A percentile compares a stretch with the other conserved stretches of the same genome.
These are phyloP conservation scores for Rotaria magnacalcarata DNA, from an alignment of 2,888 invertebrate species.

Conservation along the genomic window DNA sequence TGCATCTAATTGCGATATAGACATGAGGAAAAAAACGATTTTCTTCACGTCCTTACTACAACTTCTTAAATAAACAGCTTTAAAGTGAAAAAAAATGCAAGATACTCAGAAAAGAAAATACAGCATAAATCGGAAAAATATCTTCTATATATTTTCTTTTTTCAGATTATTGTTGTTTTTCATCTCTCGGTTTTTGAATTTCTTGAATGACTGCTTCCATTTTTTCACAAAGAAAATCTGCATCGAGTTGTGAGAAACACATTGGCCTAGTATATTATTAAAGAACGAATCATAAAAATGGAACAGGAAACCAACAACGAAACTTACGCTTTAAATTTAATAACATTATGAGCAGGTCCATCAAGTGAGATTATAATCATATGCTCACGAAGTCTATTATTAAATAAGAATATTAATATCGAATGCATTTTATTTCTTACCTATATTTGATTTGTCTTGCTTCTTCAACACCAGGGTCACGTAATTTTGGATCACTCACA, in stretches of 20 bases:
- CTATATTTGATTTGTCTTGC: conserved; percentile 62
- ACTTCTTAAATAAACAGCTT: too few species aligned
- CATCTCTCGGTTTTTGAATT: neutral
- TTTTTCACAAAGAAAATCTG: neutral
- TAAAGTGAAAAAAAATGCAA: too few species aligned
- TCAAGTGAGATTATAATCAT: conserved; percentile 10
- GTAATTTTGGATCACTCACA: conserved; percentile 72
- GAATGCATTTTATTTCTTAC: conserved; percentile 48
- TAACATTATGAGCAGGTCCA: conserved; percentile 5
- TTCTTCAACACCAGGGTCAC: conserved; percentile 76
- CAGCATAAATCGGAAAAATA: too few species aligned
- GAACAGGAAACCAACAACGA: neutral
- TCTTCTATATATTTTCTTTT: neutral
- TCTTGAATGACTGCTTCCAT: neutral
- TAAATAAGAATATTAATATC: too few species aligned
- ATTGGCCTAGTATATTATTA: neutral
- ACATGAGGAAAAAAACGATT: too few species aligned
- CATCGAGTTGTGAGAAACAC: neutral
- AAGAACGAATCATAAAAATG: too few species aligned
- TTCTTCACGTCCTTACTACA: too few species aligned
- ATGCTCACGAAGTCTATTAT: neutral
- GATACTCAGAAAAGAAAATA: too few species aligned
- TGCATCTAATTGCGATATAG: too few species aligned
- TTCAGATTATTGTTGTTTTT: neutral
- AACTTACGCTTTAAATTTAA: neutral